Conservation (phyloP, 2,797 vertebrate genomes). For the Mionectes olivaceus region DNA sequence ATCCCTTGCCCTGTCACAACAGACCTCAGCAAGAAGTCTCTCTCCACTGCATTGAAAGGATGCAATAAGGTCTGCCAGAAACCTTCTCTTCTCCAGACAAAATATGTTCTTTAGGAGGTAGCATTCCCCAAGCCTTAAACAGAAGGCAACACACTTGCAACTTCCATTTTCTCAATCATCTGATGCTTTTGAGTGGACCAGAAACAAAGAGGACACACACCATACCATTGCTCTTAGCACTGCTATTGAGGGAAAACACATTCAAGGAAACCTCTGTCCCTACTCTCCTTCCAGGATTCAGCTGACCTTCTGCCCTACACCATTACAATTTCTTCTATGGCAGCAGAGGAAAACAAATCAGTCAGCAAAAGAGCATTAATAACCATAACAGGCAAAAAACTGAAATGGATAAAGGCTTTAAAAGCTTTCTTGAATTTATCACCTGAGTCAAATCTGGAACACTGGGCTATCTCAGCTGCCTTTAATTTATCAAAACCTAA, state of each 20-base stretch:
- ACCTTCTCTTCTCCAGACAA: background rate
- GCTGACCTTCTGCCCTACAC: background rate
- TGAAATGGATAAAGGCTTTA: background rate
- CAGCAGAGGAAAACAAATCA: background rate
- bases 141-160: background rate
- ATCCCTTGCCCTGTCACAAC: background rate
- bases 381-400: background rate
- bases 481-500: background rate
- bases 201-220: background rate
- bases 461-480: background rate
- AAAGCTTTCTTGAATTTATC: background rate
- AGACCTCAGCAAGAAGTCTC: background rate
- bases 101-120: background rate
- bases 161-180: background rate
- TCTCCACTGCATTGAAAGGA: background rate
- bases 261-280: background rate
- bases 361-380: background rate
- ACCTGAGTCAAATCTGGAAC: background rate
- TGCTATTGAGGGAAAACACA: background rate
- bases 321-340: background rate
- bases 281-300: background rate
- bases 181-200: background rate
- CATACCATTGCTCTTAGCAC: background rate
- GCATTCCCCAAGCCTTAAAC: background rate
- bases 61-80: fast-evolving